Evolutionary conservation across 2,113 vertebrate species (phyloP).

Genomic region (Chloroceryle aenea): DNA sequence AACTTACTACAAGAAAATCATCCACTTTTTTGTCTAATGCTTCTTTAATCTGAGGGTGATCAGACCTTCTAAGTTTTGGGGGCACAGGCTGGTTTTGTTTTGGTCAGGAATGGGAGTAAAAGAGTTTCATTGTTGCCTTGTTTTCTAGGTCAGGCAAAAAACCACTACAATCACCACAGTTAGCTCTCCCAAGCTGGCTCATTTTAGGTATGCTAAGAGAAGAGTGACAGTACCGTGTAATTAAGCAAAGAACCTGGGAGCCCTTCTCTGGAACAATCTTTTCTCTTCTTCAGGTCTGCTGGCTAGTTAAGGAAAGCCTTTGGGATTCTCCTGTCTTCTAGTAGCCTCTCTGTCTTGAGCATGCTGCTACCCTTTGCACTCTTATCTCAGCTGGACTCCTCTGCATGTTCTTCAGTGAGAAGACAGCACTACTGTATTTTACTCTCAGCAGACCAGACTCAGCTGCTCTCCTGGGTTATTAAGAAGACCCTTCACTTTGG

Average conservation of each 20-base stretch:
- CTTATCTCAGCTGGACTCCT: not conserved
- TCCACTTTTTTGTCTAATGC: not conserved
- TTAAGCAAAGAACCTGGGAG: not conserved
- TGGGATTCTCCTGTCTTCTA: not conserved
- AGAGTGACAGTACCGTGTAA: not conserved
- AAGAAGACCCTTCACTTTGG: not conserved
- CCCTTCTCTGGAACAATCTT: not conserved
- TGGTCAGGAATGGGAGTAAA: not conserved
- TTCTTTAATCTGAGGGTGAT: not conserved
- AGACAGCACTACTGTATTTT: not conserved
- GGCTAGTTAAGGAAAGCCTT: not conserved
- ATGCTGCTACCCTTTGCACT: not conserved
- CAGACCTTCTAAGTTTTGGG: not conserved
- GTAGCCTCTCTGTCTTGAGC: not conserved
- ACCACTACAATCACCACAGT: not conserved
- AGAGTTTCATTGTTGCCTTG: not conserved
- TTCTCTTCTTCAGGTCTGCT: not conserved
- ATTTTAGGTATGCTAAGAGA: not conserved
- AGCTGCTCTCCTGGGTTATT: not conserved
- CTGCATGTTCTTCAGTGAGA: not conserved
- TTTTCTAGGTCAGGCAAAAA: not conserved
- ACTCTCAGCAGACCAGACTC: not conserved
- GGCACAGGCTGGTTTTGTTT: not conserved
- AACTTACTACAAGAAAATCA: not conserved
- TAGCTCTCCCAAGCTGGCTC: not conserved